These are phyloP conservation scores for Chascanopsetta lugubris DNA, from an alignment of 2,113 vertebrate species.

Conservation along the genomic window DNA sequence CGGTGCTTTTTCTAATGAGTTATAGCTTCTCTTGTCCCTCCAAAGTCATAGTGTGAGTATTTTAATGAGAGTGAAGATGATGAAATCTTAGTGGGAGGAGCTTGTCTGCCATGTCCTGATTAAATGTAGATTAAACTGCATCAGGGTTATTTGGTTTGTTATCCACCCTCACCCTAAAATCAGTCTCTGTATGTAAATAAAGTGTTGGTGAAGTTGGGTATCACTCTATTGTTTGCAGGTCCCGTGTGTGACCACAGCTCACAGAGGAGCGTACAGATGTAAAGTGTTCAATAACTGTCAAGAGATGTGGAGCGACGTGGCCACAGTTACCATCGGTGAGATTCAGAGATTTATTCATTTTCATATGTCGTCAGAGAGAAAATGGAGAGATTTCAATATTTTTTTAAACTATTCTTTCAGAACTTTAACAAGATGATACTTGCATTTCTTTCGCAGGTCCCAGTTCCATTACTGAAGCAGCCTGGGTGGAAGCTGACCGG, in stretches of 20 bases:
- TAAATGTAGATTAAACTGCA: too few relatives aligned
- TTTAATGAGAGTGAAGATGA: background rate
- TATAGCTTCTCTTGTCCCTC: too few relatives aligned
- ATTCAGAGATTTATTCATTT: background rate
- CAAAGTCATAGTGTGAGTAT: too few relatives aligned
- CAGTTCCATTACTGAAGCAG: slow-evolving; percentile 63
- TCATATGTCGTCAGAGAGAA: background rate
- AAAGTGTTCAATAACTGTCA: slow-evolving; percentile 85
- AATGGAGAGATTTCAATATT: background rate
- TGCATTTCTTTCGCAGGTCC: slow-evolving; percentile 68
- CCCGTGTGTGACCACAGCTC: slow-evolving; percentile 81
- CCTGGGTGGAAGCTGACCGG: slow-evolving; percentile 66
- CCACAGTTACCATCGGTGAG: slow-evolving; percentile 82
- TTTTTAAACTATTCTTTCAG: background rate
- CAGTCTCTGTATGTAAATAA: background rate
- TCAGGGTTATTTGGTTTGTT: background rate
- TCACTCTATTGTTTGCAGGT: slow-evolving; percentile 61
- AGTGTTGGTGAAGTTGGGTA: background rate
- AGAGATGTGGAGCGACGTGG: slow-evolving; percentile 80
- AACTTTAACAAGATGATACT: background rate
- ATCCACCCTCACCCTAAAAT: background rate
- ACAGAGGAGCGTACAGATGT: slow-evolving; percentile 85
- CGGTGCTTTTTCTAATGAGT: too few relatives aligned
- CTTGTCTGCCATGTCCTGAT: too few relatives aligned
- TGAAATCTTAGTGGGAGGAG: too few relatives aligned